These are phyloP conservation scores for Apoda limacodes DNA, from an alignment of 2,888 invertebrate species.

Conservation along the genomic window DNA sequence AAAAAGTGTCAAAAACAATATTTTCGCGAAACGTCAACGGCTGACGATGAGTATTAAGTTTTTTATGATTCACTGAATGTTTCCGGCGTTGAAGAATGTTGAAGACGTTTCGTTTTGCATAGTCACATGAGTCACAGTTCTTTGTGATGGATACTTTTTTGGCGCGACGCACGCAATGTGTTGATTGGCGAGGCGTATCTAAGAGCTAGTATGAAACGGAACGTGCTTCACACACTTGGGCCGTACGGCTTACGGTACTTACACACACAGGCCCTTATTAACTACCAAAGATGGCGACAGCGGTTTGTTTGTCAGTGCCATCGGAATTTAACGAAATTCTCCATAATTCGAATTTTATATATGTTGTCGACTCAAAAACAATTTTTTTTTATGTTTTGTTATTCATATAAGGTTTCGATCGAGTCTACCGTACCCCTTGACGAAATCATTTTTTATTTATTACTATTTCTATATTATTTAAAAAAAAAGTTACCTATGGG, in stretches of 20 bases:
- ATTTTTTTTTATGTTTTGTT: constrained; percentile 17
- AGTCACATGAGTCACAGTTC: too few relatives aligned
- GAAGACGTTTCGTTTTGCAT: constrained; percentile 7
- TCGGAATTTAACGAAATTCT: constrained; percentile 18
- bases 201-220: too few relatives aligned
- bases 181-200: constrained; percentile 8
- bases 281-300: constrained; percentile 16
- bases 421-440: constrained; percentile 17
- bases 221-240: too few relatives aligned
- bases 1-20: constrained; percentile 17
- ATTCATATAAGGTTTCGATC: constrained; percentile 18
- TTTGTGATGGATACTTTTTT: too few relatives aligned
- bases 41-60: constrained; percentile 8
- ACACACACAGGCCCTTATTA: too few relatives aligned
- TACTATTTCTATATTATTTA: too few relatives aligned
- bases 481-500: too few relatives aligned
- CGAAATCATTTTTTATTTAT: constrained; percentile 15
- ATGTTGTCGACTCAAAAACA: constrained; percentile 14
- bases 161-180: constrained; percentile 6
- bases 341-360: constrained; percentile 18
- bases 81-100: too few relatives aligned
- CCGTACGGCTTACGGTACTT: neutral
- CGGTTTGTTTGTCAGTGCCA: constrained; percentile 14
- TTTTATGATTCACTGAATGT: constrained; percentile 4
- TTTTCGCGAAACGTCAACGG: constrained; percentile 16